Conservation (phyloP, 2,888 invertebrate species). For the Choreutis nemorana region DNA sequence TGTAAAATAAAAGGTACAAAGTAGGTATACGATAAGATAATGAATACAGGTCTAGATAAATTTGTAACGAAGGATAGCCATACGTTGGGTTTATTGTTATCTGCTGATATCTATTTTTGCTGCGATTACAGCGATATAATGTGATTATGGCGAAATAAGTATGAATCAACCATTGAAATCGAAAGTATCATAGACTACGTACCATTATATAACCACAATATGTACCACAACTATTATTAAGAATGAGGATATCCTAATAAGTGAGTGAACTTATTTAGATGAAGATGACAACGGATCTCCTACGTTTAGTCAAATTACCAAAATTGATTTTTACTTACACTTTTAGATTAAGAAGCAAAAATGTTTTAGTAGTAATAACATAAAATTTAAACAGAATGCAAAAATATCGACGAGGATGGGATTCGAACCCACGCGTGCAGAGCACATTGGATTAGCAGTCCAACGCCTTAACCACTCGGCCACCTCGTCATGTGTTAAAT, state of each 20-base stretch:
- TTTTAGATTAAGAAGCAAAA: too few relatives aligned
- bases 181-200: too few relatives aligned
- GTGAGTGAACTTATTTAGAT: too few relatives aligned
- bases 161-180: constrained; percentile 1
- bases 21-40: constrained; percentile 48
- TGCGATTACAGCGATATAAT: constrained; percentile 45
- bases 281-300: too few relatives aligned
- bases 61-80: constrained; percentile 45
- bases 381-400: constrained; percentile 12
- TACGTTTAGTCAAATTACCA: too few relatives aligned
- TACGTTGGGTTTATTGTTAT: constrained; percentile 21
- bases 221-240: background rate
- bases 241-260: too few relatives aligned
- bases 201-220: background rate
- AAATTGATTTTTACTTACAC: too few relatives aligned
- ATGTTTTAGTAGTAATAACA: too few relatives aligned
- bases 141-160: constrained; percentile 30
- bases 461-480: constrained; percentile 88
- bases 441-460: constrained; percentile 88
- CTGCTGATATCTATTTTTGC: constrained; percentile 39
- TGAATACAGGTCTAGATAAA: constrained; percentile 63
- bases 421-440: constrained; percentile 87
- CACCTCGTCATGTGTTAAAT: constrained; percentile 72
- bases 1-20: constrained; percentile 51
- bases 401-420: constrained; percentile 75